phyloP scores from a whole-genome alignment of 53 echinoderm and acorn worm genomes.

The Astropecten irregularis region DNA sequence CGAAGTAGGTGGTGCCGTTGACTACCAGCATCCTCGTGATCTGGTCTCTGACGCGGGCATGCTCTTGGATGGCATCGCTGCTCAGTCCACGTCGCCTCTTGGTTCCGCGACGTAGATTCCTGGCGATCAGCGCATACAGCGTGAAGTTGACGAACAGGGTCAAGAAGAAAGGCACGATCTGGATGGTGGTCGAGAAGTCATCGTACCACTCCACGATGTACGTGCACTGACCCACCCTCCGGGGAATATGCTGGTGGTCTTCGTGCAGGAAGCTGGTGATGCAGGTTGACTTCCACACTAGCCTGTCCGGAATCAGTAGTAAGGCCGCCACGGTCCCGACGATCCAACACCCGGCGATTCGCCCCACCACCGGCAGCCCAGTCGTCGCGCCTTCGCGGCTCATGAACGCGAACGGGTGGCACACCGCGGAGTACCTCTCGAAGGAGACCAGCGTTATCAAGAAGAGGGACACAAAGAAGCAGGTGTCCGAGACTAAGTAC shows the following conservation, averaged over 20 bases:
- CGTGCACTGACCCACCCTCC: constrained; percentile 7
- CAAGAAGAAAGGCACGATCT: constrained; percentile 44
- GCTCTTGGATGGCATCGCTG: neutral
- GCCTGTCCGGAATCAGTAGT: constrained; percentile 6
- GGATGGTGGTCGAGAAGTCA: constrained; percentile 15
- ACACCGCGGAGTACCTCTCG: constrained; percentile 32
- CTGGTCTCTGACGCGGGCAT: constrained; percentile 15
- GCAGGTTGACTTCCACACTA: neutral
- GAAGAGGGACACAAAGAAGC: constrained; percentile 22
- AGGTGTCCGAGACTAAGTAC: constrained; percentile 21
- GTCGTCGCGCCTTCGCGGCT: neutral
- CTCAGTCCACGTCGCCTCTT: neutral
- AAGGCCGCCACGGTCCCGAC: constrained; percentile 4
- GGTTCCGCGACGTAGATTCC: constrained; percentile 1
- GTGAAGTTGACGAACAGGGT: constrained; percentile 37
- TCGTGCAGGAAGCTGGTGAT: constrained; percentile 3
- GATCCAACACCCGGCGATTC: constrained; percentile 13
- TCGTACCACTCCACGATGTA: constrained; percentile 5
- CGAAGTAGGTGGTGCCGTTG: constrained; percentile 36
- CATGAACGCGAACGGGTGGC: constrained; percentile 24
- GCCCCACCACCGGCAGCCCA: neutral
- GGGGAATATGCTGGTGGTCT: constrained; percentile 4
- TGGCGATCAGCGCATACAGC: constrained; percentile 15
- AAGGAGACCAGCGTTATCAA: constrained; percentile 43
- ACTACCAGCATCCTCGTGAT: constrained; percentile 49